Evolutionary conservation across 2,797 vertebrate species (phyloP).

Genomic region (Chelidonichthys spinosus): DNA sequence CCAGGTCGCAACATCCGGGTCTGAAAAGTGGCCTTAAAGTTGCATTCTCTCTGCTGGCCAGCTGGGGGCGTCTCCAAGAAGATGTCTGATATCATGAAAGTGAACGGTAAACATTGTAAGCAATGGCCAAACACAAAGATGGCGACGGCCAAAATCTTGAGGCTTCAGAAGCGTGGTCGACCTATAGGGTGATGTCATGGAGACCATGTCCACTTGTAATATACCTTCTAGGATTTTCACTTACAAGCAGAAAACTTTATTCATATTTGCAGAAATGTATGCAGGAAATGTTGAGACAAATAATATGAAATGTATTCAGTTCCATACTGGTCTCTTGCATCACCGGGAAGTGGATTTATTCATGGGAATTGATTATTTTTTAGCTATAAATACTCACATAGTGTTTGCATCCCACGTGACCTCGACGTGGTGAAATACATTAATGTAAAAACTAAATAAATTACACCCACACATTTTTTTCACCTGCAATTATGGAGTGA

Average conservation of each 20-base stretch:
- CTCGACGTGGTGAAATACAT: constrained; percentile 35
- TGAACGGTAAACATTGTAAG: neutral
- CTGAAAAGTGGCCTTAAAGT: neutral
- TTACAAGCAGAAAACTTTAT: neutral
- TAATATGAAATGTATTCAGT: constrained; percentile 14
- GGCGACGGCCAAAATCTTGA: too few species aligned
- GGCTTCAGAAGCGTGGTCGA: too few species aligned
- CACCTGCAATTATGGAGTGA: constrained; percentile 70
- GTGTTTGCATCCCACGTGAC: constrained; percentile 16
- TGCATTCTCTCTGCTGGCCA: neutral
- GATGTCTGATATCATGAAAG: too few species aligned
- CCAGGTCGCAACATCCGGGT: neutral
- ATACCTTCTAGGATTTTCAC: neutral
- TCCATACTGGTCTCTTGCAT: constrained; percentile 9
- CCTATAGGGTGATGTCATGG: too few species aligned
- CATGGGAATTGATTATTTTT: constrained; percentile 5
- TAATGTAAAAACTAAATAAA: constrained; percentile 41
- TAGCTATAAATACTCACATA: constrained; percentile 14
- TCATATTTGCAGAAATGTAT: neutral
- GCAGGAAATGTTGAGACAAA: neutral
- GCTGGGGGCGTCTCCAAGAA: neutral
- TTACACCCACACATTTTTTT: constrained; percentile 60
- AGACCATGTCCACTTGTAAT: too few species aligned
- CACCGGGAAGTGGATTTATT: constrained; percentile 25
- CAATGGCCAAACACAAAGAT: neutral